These are phyloP conservation scores for Hanleya hanleyi DNA, from an alignment of 2,888 invertebrate genomes.

Conservation along the genomic window DNA sequence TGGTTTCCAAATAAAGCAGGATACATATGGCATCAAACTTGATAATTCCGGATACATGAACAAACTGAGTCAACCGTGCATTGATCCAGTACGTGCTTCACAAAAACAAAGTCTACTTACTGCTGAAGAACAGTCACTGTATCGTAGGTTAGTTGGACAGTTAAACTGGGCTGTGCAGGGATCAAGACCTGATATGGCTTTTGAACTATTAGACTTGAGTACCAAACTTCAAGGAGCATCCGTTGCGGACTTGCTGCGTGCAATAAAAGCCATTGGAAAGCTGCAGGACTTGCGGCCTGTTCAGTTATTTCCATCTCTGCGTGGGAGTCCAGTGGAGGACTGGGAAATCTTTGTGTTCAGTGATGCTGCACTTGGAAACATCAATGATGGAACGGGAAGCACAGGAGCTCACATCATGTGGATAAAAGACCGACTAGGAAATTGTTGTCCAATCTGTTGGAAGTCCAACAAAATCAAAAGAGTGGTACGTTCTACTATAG, in stretches of 20 bases:
- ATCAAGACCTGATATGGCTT: no score
- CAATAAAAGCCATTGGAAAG: slow-evolving; percentile 14
- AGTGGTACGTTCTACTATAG: slow-evolving; percentile 37
- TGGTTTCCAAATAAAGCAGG: background rate
- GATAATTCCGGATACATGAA: background rate
- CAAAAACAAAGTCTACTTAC: slow-evolving; percentile 15
- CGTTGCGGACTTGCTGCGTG: slow-evolving; percentile 17
- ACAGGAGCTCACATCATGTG: slow-evolving; percentile 30
- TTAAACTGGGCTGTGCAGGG: slow-evolving; percentile 35
- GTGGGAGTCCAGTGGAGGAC: background rate
- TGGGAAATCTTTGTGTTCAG: no score
- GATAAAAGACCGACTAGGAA: slow-evolving; percentile 28
- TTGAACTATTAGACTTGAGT: slow-evolving; percentile 30
- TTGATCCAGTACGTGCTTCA: background rate
- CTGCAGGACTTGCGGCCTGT: no score
- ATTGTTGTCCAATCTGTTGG: slow-evolving; percentile 34
- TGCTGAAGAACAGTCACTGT: slow-evolving; percentile 17
- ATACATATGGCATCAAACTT: background rate
- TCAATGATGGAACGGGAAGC: slow-evolving; percentile 34
- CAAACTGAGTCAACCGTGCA: background rate
- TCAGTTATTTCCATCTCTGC: background rate
- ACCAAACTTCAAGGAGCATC: slow-evolving; percentile 23
- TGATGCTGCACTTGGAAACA: no score
- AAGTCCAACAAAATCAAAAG: slow-evolving; percentile 33
- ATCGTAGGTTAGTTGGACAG: slow-evolving; percentile 22